Percentiles rank a stretch among this genome's conserved stretches.
phyloP scores from a whole-genome alignment of 2,113 vertebrate species.

The Ceyx margarethae region DNA sequence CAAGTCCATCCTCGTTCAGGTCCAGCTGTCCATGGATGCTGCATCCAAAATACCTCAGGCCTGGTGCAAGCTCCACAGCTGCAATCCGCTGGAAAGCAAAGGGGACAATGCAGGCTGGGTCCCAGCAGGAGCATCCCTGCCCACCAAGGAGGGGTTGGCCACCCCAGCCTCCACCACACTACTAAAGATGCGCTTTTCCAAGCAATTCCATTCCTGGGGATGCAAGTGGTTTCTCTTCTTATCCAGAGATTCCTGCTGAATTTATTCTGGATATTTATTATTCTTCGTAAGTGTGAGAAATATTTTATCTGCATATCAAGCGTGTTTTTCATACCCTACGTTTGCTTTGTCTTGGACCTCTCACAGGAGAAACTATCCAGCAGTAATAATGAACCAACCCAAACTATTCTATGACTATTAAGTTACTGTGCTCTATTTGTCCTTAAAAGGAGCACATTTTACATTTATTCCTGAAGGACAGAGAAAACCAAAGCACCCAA shows the following conservation, averaged over 20 bases:
- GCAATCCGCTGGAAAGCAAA: slow-evolving; percentile 82
- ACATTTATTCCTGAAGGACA: rapidly evolving
- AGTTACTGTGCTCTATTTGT: too few species aligned
- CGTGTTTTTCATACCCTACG: rapidly evolving
- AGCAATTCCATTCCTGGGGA: rapidly evolving
- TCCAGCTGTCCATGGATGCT: slow-evolving; percentile 93
- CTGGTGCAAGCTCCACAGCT: slow-evolving; percentile 77
- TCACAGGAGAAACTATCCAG: not conserved
- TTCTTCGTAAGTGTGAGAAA: not conserved
- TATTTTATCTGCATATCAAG: not conserved
- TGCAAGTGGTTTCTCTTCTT: not conserved
- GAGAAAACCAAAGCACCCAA: rapidly evolving
- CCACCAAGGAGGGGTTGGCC: not conserved
- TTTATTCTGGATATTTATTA: rapidly evolving
- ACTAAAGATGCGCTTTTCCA: not conserved
- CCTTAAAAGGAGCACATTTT: not conserved
- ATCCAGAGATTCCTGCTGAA: not conserved
- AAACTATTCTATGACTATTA: not conserved
- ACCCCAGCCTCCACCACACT: rapidly evolving
- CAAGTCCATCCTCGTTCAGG: slow-evolving; percentile 88
- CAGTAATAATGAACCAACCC: not conserved
- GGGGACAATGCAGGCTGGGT: not conserved
- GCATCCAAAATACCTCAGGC: slow-evolving; percentile 92
- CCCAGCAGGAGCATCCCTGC: not conserved
- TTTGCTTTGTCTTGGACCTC: not conserved